Conservation (phyloP, 2,113 vertebrate species). For the Tachysurus fulvidraco region DNA sequence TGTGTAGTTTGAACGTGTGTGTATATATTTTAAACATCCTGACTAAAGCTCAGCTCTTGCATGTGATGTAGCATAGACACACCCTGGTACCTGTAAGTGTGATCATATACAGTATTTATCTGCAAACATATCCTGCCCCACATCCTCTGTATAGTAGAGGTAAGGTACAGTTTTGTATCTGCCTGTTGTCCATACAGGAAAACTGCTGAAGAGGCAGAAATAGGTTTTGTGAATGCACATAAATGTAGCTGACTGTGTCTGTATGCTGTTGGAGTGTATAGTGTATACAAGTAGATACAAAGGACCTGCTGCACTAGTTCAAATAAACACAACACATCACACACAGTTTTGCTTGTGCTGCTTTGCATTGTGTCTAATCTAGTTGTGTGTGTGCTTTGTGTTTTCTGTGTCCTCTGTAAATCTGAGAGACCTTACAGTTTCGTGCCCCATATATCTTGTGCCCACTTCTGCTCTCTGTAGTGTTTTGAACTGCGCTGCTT, state of each 20-base stretch:
- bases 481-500: conserved; percentile 17
- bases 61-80: not conserved
- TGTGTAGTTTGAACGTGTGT: no score
- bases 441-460: not conserved
- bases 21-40: not conserved
- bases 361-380: not conserved
- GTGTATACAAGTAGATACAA: not conserved
- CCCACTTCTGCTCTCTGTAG: not conserved
- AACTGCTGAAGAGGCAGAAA: not conserved
- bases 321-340: not conserved
- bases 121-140: not conserved
- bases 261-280: not conserved
- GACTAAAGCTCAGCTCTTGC: not conserved
- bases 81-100: not conserved
- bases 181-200: not conserved
- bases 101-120: not conserved
- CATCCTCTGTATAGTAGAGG: not conserved
- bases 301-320: not conserved
- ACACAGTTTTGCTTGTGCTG: not conserved
- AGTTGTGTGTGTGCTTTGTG: not conserved
- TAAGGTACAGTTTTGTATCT: not conserved
- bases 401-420: not conserved
- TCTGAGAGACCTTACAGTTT: not conserved
- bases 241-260: not conserved
- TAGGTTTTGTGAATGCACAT: not conserved